Evolutionary conservation across 2,797 vertebrate genomes (phyloP).

Genomic region (Remorina albescens): DNA sequence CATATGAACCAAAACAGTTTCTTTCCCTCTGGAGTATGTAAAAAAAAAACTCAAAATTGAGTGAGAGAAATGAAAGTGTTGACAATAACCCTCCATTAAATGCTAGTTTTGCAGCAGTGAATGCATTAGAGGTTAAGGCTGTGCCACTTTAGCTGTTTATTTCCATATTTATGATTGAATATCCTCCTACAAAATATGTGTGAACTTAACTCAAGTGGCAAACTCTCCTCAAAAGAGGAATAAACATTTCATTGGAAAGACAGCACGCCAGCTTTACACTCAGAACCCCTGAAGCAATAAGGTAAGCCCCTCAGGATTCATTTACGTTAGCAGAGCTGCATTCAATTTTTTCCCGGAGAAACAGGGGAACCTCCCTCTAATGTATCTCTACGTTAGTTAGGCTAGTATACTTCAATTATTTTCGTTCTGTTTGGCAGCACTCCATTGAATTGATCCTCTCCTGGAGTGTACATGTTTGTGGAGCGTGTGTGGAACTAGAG

Average conservation of each 20-base stretch:
- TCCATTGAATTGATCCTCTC: conserved; percentile 50
- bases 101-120: conserved; percentile 28
- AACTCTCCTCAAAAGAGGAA: conserved; percentile 39
- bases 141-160: conserved; percentile 36
- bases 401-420: conserved; percentile 57
- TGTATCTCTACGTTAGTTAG: conserved; percentile 49
- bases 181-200: conserved; percentile 42
- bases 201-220: conserved; percentile 45
- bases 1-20: background rate
- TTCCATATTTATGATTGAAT: conserved; percentile 54
- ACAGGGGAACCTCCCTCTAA: conserved; percentile 36
- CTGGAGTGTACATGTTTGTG: conserved; percentile 15
- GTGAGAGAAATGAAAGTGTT: conserved; percentile 5
- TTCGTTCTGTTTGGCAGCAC: conserved; percentile 56
- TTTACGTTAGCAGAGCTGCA: conserved; percentile 45
- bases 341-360: conserved; percentile 28
- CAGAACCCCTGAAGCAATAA: conserved; percentile 56
- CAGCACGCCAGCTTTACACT: conserved; percentile 23
- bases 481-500: conserved; percentile 10
- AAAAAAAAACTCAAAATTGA: conserved; percentile 29
- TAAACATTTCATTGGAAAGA: conserved; percentile 58
- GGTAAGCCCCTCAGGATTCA: conserved; percentile 54
- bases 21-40: conserved; percentile 9
- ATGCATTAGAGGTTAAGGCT: conserved; percentile 44
- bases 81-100: conserved; percentile 13